Evolutionary conservation across 2,888 invertebrate species (phyloP).

Genomic region (Drosophila kokeensis): DNA sequence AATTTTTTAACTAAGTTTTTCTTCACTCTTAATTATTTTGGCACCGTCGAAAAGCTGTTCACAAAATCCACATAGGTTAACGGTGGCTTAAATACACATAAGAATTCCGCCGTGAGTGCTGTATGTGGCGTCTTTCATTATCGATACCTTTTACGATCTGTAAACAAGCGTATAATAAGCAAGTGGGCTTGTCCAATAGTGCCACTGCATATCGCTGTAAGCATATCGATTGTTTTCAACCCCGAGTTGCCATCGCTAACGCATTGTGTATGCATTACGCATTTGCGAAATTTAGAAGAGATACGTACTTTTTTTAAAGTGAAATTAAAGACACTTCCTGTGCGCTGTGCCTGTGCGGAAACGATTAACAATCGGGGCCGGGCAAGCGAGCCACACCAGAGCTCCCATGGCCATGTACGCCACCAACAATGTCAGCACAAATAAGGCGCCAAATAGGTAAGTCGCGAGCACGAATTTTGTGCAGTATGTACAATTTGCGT

Average conservation of each 20-base stretch:
- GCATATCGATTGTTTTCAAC: slow-evolving; percentile 45
- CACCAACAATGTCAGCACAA: slow-evolving; percentile 72
- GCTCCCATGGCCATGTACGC: slow-evolving; percentile 71
- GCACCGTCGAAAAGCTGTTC: neutral
- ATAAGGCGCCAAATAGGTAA: slow-evolving; percentile 78
- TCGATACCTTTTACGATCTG: neutral
- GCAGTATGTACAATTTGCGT: slow-evolving; percentile 47
- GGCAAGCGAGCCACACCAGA: slow-evolving; percentile 21
- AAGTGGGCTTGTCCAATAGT: slow-evolving; percentile 17
- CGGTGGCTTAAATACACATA: neutral
- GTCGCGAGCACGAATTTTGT: slow-evolving; percentile 33
- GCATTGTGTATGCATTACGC: slow-evolving; percentile 73
- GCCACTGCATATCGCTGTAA: slow-evolving; percentile 12
- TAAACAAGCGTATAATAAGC: neutral
- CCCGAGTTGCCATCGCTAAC: slow-evolving; percentile 46
- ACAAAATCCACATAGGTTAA: neutral
- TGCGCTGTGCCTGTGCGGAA: slow-evolving; percentile 21
- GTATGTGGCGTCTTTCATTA: neutral
- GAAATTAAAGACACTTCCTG: slow-evolving; percentile 36
- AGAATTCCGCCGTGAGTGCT: neutral
- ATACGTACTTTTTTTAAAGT: slow-evolving; percentile 30
- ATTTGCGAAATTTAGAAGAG: slow-evolving; percentile 62
- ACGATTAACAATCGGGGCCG: slow-evolving; percentile 32
- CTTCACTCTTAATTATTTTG: neutral
- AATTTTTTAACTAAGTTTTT: neutral